phyloP scores from a whole-genome alignment of 1,140 invertebrate genomes.

The Meloidogyne floridensis region DNA sequence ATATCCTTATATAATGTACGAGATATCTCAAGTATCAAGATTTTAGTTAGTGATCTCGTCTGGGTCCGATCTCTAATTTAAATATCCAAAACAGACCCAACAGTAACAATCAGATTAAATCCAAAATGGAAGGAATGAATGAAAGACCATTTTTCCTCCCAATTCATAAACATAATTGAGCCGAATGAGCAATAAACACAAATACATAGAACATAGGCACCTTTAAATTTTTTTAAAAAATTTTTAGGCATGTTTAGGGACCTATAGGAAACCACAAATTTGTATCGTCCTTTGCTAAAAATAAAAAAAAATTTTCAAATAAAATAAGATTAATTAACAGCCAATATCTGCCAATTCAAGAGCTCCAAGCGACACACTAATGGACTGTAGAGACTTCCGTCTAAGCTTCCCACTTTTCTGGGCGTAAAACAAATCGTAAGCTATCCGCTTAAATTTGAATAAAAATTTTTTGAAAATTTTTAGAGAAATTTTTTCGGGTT shows the following conservation, averaged over 20 bases:
- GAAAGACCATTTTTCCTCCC: slow-evolving; percentile 63
- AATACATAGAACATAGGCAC: slow-evolving; percentile 64
- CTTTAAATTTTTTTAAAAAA: too few relatives aligned
- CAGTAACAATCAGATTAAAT: slow-evolving; percentile 65
- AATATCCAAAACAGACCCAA: slow-evolving; percentile 36
- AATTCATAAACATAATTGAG: slow-evolving; percentile 60
- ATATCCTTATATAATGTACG: too few relatives aligned
- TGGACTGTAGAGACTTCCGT: slow-evolving; percentile 61
- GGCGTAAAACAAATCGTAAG: slow-evolving; percentile 52
- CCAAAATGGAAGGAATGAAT: slow-evolving; percentile 66
- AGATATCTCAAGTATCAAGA: too few relatives aligned
- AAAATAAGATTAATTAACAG: slow-evolving; percentile 2
- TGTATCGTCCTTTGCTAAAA: slow-evolving; percentile 16
- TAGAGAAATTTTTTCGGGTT: slow-evolving; percentile 2
- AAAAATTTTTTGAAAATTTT: background rate
- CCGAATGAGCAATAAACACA: slow-evolving; percentile 65
- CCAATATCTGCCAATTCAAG: slow-evolving; percentile 51
- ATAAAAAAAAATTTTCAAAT: background rate
- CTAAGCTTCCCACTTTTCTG: slow-evolving; percentile 45
- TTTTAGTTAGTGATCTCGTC: too few relatives aligned
- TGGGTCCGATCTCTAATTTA: too few relatives aligned
- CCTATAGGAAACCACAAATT: slow-evolving; percentile 65
- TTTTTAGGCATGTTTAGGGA: too few relatives aligned
- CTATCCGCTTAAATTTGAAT: slow-evolving; percentile 29
- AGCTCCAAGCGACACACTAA: slow-evolving; percentile 54